Evolutionary conservation across 2,113 vertebrate species (phyloP).

Genomic region (Nesogale talazaci): DNA sequence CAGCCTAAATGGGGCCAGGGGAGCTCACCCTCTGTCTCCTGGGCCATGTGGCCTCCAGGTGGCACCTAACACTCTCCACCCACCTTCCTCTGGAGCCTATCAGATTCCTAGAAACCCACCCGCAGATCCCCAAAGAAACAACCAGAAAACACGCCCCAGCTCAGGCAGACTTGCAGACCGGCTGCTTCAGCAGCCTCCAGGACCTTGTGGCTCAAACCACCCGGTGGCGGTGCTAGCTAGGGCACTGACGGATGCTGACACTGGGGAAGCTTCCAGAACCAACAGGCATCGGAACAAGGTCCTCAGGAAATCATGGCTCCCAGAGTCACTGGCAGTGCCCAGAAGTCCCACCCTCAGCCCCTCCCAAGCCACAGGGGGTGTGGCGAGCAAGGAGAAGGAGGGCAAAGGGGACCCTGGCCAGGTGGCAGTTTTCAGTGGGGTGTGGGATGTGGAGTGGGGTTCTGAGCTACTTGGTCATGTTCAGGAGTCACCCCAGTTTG

Average conservation of each 20-base stretch:
- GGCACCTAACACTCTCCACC: no score
- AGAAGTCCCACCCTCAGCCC: neutral
- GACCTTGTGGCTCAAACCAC: neutral
- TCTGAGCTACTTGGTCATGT: conserved; percentile 92
- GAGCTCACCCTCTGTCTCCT: conserved; percentile 13
- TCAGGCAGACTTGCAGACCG: neutral
- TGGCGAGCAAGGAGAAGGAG: conserved; percentile 20
- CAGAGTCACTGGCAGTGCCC: neutral
- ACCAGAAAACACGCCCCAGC: neutral
- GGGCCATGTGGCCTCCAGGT: neutral
- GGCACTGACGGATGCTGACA: neutral
- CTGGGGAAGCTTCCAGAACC: neutral
- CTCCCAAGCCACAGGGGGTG: neutral
- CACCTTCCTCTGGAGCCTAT: conserved; percentile 16
- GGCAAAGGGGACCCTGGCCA: conserved; percentile 33
- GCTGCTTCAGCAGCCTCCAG: neutral
- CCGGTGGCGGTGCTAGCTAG: no score
- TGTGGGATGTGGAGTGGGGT: no score
- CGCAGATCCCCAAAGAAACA: neutral
- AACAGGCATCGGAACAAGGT: neutral
- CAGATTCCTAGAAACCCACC: conserved; percentile 21
- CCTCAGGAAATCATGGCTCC: neutral
- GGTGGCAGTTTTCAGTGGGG: conserved; percentile 68
- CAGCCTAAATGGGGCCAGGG: neutral
- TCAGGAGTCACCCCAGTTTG: conserved; percentile 96